A percentile compares a stretch with the other conserved stretches of the same genome.
Conservation (phyloP, 2,113 vertebrate genomes). For the Syrrhaptes paradoxus region DNA sequence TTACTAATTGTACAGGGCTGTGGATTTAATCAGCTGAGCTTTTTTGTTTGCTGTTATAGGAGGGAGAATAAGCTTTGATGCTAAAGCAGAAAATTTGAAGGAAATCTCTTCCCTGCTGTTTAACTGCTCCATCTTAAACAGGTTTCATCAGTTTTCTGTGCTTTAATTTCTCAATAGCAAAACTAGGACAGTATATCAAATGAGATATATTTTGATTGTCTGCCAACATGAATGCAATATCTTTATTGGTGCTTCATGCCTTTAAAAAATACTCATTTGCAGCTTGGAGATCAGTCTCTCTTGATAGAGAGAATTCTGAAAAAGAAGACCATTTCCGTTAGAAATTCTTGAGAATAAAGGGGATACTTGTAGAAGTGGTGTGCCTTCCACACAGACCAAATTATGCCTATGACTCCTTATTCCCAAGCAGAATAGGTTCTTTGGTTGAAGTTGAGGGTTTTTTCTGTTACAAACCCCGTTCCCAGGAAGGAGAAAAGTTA, state of each 20-base stretch:
- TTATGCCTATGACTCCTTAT: not conserved
- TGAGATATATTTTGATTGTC: not conserved
- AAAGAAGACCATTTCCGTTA: not conserved
- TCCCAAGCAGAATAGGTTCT: not conserved
- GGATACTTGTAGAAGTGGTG: not conserved
- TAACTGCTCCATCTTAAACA: not conserved
- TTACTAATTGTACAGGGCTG: not conserved
- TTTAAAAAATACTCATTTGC: slow-evolving; percentile 9
- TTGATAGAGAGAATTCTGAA: not conserved
- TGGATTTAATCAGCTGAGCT: not conserved
- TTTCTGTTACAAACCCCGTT: not conserved
- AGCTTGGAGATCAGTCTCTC: not conserved
- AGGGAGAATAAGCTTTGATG: not conserved
- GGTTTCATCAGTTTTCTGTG: not conserved
- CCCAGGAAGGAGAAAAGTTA: not conserved
- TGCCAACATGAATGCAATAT: not conserved
- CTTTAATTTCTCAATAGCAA: not conserved
- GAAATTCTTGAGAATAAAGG: not conserved
- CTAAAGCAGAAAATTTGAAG: not conserved
- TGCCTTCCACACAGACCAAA: not conserved
- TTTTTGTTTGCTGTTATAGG: not conserved
- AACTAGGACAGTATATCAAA: not conserved
- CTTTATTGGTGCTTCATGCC: not conserved
- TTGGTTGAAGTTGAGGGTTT: not conserved
- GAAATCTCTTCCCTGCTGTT: not conserved